Evolutionary conservation across 2,888 invertebrate species (phyloP), one percentile per base, ranked within the genome.

Genomic region (Aradus depressus): DNA sequence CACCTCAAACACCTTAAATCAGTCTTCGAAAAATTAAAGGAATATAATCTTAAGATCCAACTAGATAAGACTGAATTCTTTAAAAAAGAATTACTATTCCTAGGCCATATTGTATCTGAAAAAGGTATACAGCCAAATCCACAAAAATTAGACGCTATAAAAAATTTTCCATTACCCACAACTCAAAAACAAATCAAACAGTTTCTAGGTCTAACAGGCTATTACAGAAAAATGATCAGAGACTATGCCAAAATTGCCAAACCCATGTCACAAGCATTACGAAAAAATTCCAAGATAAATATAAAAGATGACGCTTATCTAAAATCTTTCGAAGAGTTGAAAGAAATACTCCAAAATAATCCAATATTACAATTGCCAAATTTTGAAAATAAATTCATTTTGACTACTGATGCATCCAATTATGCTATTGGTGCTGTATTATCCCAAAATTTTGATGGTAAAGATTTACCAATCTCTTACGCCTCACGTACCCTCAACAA

Each of bases 381-480:
- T 41, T 55, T 50, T 41, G 22, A n/a, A 3, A 31, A 53, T 31
- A 2, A 10, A 4, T 55, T 55, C n/a, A 34, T n/a, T 3, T 32
- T 53, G 14, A 47, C 41, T 8, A 66, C 60, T 21, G 65, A 60
- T 49, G 64, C 61, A 19, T 60, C 58, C 31, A 60, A 59, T 39
- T 61, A 50, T 53, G 64, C 62, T 4, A 60, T 62, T n/a, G 63
- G 61, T 26, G 59, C 62, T 4, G 60, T 66, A 5, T 51, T 65
- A 4, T 60, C 62, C 3, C 51, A 51, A 34, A 47, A 14, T 3
- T 28, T 10, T 14, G 64, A 67, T 47, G 60, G 59, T 1, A 58
- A 62, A 48, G 66, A 67, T 26, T 51, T 61, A n/a, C 65, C 64
- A 4, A 59, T 66, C 12, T 62, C 63, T 6, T 66, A 61, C 48